Percentiles rank a stretch among this genome's conserved stretches.
These are phyloP conservation scores for Pseudoatta argentina DNA, from an alignment of 1,140 invertebrate genomes.

Conservation along the genomic window DNA sequence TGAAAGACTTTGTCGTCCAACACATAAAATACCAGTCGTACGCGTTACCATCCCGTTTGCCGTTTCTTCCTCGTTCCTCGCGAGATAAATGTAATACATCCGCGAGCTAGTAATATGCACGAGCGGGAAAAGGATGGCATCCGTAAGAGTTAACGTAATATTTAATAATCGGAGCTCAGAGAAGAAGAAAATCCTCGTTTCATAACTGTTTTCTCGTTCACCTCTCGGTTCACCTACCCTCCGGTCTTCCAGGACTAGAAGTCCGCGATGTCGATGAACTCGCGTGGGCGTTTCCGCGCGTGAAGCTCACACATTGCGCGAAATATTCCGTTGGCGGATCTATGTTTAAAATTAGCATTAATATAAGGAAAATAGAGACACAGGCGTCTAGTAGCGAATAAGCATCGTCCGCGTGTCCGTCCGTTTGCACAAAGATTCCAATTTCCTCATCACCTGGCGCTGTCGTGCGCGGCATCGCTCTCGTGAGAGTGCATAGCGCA, in stretches of 20 bases:
- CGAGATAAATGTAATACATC: slow-evolving; percentile 35
- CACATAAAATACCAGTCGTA: too few relatives aligned
- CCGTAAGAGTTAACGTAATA: slow-evolving; percentile 50
- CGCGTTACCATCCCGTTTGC: not conserved
- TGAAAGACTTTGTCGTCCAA: too few relatives aligned
- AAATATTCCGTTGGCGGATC: slow-evolving; percentile 66
- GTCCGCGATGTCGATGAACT: slow-evolving; percentile 49
- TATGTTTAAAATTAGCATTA: slow-evolving; percentile 84
- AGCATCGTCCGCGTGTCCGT: slow-evolving; percentile 13
- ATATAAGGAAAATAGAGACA: slow-evolving; percentile 79
- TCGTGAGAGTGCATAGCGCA: too few relatives aligned
- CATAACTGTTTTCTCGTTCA: slow-evolving; percentile 27
- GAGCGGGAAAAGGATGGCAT: slow-evolving; percentile 1
- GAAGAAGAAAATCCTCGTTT: not conserved
- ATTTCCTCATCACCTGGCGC: slow-evolving; percentile 41
- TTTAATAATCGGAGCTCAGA: slow-evolving; percentile 17
- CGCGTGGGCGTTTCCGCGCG: slow-evolving; percentile 8
- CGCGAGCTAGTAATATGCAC: not conserved
- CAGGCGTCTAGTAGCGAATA: slow-evolving; percentile 14
- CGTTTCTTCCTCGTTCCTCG: not conserved
- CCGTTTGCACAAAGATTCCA: slow-evolving; percentile 50
- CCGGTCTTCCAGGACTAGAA: too few relatives aligned
- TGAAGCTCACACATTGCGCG: slow-evolving; percentile 12
- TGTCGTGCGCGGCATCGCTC: slow-evolving; percentile 26
- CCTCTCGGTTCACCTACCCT: slow-evolving; percentile 16